Evolutionary conservation across 2,888 invertebrate species (phyloP).

Genomic region (Reticulitermes lucifugus): DNA sequence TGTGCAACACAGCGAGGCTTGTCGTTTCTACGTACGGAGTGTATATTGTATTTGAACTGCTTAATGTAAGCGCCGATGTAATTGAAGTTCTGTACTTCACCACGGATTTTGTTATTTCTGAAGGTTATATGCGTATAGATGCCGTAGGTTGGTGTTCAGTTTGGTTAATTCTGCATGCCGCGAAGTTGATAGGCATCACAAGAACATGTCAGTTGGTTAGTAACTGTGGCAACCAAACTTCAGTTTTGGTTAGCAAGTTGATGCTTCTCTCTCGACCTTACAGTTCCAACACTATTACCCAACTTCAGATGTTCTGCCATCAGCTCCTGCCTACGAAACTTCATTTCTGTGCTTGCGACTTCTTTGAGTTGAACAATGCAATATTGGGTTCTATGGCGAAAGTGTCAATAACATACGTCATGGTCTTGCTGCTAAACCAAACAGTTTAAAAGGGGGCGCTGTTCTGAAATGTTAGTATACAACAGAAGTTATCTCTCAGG

Average conservation of each 20-base stretch:
- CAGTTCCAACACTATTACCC: not conserved
- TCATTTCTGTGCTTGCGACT: not conserved
- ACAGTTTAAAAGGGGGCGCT: not conserved
- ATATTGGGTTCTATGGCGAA: not conserved
- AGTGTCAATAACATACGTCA: not conserved
- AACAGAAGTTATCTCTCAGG: too few species aligned
- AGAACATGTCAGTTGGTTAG: not conserved
- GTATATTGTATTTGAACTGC: not conserved
- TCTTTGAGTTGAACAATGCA: not conserved
- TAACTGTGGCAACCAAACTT: not conserved
- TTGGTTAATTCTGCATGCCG: too few species aligned
- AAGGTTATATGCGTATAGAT: not conserved
- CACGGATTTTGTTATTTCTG: not conserved
- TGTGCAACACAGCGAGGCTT: not conserved
- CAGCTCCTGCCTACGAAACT: not conserved
- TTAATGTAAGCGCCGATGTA: not conserved
- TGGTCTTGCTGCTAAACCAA: not conserved
- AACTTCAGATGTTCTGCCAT: not conserved
- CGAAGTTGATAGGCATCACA: too few species aligned
- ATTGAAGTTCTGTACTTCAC: not conserved
- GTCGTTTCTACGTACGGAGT: not conserved
- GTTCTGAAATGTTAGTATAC: too few species aligned
- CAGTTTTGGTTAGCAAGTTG: not conserved
- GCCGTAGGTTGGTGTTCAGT: too few species aligned
- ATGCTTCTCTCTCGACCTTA: not conserved